phyloP scores from a whole-genome alignment of 2,113 vertebrate species.

The Crotalus tigris region DNA sequence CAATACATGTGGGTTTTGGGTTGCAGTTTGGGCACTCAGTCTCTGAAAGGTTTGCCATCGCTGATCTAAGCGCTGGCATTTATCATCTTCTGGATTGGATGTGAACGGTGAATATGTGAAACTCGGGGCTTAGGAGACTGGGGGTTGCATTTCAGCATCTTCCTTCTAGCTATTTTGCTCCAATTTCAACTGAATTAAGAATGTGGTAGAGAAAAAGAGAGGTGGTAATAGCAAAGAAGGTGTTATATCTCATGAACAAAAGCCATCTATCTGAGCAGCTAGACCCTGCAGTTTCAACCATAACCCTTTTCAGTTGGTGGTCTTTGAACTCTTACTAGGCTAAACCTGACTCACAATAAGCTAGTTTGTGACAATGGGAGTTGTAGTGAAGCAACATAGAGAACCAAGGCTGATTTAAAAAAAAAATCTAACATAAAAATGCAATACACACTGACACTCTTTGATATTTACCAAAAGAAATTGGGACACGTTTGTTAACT shows the following conservation, averaged over 20 bases:
- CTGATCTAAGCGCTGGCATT: background rate
- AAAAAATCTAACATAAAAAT: background rate
- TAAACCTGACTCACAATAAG: background rate
- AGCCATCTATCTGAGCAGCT: background rate
- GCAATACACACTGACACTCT: background rate
- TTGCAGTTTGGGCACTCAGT: no score
- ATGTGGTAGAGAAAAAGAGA: background rate
- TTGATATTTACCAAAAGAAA: background rate
- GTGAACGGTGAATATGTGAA: background rate
- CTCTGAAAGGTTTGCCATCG: no score
- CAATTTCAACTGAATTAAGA: background rate
- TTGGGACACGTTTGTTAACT: background rate
- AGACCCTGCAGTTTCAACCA: background rate
- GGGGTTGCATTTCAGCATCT: background rate
- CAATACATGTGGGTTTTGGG: no score
- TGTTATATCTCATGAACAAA: background rate
- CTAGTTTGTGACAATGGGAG: background rate
- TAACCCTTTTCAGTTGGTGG: background rate
- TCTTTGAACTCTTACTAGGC: background rate
- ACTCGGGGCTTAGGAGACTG: background rate
- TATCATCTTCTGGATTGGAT: background rate
- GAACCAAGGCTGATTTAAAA: background rate
- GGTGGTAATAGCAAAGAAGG: background rate
- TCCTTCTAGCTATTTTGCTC: background rate
- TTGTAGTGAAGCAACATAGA: background rate